These are phyloP conservation scores for Varanus salvator DNA, from an alignment of 2,113 vertebrate genomes.

Conservation along the genomic window DNA sequence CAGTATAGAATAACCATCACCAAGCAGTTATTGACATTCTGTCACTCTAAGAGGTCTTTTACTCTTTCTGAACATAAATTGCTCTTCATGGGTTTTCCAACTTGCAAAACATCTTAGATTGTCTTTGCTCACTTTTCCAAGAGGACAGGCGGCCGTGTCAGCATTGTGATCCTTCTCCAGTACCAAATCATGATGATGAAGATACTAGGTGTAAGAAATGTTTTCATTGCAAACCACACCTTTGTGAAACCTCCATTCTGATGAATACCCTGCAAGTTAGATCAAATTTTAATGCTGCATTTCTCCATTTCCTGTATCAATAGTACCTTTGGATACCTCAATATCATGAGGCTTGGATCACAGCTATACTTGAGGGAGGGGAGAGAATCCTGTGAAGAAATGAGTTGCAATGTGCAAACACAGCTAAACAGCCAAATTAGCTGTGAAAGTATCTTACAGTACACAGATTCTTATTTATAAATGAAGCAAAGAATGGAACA, in stretches of 20 bases:
- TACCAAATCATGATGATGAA: conserved; percentile 98
- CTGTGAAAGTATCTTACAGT: not conserved
- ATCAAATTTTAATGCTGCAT: not conserved
- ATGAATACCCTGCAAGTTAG: conserved; percentile 86
- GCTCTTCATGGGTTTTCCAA: not conserved
- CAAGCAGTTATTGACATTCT: not conserved
- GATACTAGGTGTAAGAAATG: conserved; percentile 96
- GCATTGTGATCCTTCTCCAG: conserved; percentile 93
- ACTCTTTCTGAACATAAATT: not conserved
- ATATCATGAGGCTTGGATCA: fast-evolving
- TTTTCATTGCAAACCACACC: conserved; percentile 99
- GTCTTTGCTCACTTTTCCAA: conserved; percentile 92
- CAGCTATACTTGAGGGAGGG: not conserved
- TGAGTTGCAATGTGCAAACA: not conserved
- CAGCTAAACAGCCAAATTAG: not conserved
- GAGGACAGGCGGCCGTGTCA: conserved; percentile 93
- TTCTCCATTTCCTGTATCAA: not conserved
- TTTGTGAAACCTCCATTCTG: conserved; percentile 98
- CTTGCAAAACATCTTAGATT: not conserved
- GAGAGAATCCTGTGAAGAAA: not conserved
- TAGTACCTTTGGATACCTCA: not conserved
- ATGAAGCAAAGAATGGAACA: not conserved
- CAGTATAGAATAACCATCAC: too few species aligned
- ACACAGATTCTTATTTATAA: not conserved
- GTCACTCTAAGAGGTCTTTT: not conserved